Evolutionary conservation across 2,888 invertebrate genomes (phyloP).

Genomic region (Tolmerus cingulatus): DNA sequence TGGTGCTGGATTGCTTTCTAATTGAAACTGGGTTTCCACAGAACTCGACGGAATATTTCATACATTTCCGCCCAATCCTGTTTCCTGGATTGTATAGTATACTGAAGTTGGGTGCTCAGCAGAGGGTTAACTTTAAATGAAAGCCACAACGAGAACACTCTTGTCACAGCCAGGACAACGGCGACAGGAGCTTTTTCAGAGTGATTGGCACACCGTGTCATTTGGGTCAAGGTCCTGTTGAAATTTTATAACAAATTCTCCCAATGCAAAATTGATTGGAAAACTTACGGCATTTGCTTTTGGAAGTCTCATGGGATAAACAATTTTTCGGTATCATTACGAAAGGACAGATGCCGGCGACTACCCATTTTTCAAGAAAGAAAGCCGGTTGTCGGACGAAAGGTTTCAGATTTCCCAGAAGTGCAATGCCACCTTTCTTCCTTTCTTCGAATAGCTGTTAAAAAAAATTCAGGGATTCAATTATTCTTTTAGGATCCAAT

Average conservation of each 20-base stretch:
- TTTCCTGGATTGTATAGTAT: background rate
- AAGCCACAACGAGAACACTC: background rate
- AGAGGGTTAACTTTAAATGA: background rate
- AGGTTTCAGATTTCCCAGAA: constrained; percentile 20
- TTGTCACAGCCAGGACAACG: background rate
- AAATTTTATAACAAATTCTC: background rate
- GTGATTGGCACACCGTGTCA: background rate
- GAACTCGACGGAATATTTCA: background rate
- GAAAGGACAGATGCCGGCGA: background rate
- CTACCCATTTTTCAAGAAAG: background rate
- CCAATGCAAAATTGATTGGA: background rate
- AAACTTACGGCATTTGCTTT: background rate
- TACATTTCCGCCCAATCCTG: background rate
- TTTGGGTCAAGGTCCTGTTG: background rate
- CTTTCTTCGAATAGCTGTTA: background rate
- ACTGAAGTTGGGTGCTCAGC: background rate
- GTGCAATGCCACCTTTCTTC: constrained; percentile 5
- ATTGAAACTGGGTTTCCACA: constrained; percentile 38
- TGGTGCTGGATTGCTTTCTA: constrained; percentile 45
- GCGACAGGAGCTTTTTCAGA: background rate
- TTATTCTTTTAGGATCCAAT: constrained; percentile 19
- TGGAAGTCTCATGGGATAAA: background rate
- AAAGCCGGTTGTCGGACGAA: background rate
- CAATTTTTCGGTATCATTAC: background rate
- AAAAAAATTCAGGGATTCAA: constrained; percentile 9